These are phyloP conservation scores for Rotaria magnacalcarata DNA, from an alignment of 2,888 invertebrate species.

Conservation along the genomic window DNA sequence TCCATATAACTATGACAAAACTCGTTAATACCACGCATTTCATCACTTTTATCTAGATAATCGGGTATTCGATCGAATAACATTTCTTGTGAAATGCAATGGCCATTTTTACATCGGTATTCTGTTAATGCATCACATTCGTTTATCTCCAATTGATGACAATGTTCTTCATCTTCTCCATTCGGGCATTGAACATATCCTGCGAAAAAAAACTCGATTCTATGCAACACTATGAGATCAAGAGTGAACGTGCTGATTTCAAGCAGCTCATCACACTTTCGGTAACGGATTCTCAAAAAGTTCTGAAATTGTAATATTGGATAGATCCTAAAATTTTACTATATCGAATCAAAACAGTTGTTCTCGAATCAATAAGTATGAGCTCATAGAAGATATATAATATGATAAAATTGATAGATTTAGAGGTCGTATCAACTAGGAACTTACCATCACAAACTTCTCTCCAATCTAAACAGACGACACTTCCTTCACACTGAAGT, in stretches of 20 bases:
- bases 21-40: not conserved
- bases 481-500: no score
- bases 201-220: not conserved
- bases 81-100: not conserved
- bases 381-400: not conserved
- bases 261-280: not conserved
- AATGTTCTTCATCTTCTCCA: not conserved
- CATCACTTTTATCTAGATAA: not conserved
- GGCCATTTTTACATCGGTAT: not conserved
- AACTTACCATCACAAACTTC: not conserved
- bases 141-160: not conserved
- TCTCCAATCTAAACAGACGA: not conserved
- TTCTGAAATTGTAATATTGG: no score
- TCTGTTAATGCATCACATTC: not conserved
- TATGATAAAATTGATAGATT: no score
- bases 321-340: no score
- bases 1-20: not conserved
- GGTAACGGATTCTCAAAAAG: no score
- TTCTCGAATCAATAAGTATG: not conserved
- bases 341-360: no score
- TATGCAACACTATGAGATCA: no score
- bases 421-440: no score
- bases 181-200: not conserved
- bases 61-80: not conserved
- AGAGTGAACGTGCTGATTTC: not conserved